Evolutionary conservation across 2,797 vertebrate genomes (phyloP), one percentile per base, ranked within the genome.

Genomic region (Cheirogaleus major): DNA sequence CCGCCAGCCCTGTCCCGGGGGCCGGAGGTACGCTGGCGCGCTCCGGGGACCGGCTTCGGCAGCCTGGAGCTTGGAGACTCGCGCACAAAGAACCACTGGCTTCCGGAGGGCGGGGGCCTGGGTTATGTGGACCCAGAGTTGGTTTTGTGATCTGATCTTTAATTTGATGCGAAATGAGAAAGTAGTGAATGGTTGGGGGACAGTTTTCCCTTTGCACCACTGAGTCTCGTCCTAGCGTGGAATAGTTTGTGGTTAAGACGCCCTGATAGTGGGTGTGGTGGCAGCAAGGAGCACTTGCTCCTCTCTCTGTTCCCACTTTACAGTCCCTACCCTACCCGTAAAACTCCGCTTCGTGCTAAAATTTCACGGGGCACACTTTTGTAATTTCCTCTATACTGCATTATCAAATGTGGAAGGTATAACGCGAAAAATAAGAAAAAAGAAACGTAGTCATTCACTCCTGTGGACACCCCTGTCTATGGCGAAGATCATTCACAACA

Each of bases 191-290:
- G 7, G 1, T 1, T 0, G 13, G 41, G 43, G 32, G 81, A 0
- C 20, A 4, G 10, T 8, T 23, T 65, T 35, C n/a, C 55, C 73
- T 38, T 14, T 8, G 43, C 52, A 2, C 20, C 32, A 0, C 27
- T 1, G 38, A 80, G 50, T 25, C 76, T 0, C 61, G 13, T 9
- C 25, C 38, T 0, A 2, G 43, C n/a, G 13, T 4, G 55, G 41
- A 35, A 27, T 0, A 50, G 30, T 17, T 55, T 11, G 72, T 25
- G 59, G 59, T 48, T 45, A 2, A 27, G 69, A 22, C 8, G 45
- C 30, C 59, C 18, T 0, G 30, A 17, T 2, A 43, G 84, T 78
- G 97, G 93, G 72, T 70, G 95, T 93, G 93, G 76, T 48, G 72
- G 90, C 83, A 4, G 11, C 45, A 3, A 20, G 76, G 6, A 43